A percentile compares a stretch with the other conserved stretches of the same genome.
Evolutionary conservation across 2,888 invertebrate species (phyloP).

Genomic region (Meloe dianella): DNA sequence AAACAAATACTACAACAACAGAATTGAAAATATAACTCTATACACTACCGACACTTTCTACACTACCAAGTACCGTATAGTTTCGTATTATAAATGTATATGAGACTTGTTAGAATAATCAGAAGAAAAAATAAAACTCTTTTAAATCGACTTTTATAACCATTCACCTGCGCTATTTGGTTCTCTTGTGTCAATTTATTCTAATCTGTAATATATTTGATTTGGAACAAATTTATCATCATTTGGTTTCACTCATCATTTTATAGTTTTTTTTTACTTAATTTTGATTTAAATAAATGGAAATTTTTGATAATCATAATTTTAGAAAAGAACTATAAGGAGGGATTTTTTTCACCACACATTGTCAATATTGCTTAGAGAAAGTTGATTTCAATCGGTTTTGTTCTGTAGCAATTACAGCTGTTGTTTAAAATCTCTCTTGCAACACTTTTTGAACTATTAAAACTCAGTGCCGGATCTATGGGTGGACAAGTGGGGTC

Average conservation of each 20-base stretch:
- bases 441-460: neutral
- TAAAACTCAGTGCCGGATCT: no score
- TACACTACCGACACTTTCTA: slow-evolving; percentile 49
- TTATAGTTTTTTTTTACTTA: neutral
- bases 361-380: neutral
- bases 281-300: neutral
- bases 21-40: slow-evolving; percentile 33
- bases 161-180: slow-evolving; percentile 49
- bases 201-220: neutral
- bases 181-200: slow-evolving; percentile 2
- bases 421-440: neutral
- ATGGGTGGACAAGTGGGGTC: no score
- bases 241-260: neutral
- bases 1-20: slow-evolving; percentile 34
- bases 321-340: neutral
- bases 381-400: neutral
- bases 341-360: neutral
- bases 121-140: neutral
- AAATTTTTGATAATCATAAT: neutral
- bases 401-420: neutral
- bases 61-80: slow-evolving; percentile 35
- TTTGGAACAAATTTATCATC: neutral
- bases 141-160: slow-evolving; percentile 28
- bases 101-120: slow-evolving; percentile 9
- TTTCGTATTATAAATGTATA: slow-evolving; percentile 21